Base-by-base conservation (phyloP, 2,113 vertebrate genomes). In the Tauraco erythrolophus region DNA sequence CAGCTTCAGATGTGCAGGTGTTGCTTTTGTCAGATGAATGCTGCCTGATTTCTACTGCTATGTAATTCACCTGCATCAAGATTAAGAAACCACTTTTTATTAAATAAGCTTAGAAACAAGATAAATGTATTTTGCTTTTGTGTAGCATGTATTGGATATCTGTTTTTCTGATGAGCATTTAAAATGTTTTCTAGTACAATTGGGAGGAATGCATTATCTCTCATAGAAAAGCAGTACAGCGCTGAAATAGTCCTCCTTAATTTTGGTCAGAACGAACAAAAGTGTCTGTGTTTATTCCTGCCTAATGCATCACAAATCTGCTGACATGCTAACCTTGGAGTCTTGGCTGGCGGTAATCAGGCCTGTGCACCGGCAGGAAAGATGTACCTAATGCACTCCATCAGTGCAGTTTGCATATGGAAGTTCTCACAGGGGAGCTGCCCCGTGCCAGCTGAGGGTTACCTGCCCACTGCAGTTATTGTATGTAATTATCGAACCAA, bases 401-500 rank as follows among this genome's bases (percentile, higher is more conserved):
- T 98, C 99, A 98, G 98, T 98, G 98, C 98, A 83, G 98, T 98
- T 98, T 99, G 98, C 99, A 99, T 99, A 99, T 99, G 99, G 99
- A 99, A 98, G 98, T 98, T 98, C 98, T 98, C 99, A 98, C 98
- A 95, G 97, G 99, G 99, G 99, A 99, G 98, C 96, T 98, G 99
- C 98, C 98, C 98, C 95, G 98, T 99, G 98, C 98, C 99, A 99
- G 99, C 99, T 98, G 98, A 99, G 98, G 99, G 99, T 99, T 99
- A 99, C 98, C 98, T 98, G 99, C 98, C 99, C 99, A 98, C 98
- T 96, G 98, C 98, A 98, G 98, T 99, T 99, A 99, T 99, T 99
- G 99, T 99, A 98, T 99, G 99, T 99, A 99, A 99, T 99, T 99
- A 99, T 99, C 98, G 98, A 99, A 94, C 99, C 99, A 99, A 99